These are phyloP conservation scores for Hydrophis major DNA, from an alignment of 2,797 vertebrate species.

Conservation along the genomic window DNA sequence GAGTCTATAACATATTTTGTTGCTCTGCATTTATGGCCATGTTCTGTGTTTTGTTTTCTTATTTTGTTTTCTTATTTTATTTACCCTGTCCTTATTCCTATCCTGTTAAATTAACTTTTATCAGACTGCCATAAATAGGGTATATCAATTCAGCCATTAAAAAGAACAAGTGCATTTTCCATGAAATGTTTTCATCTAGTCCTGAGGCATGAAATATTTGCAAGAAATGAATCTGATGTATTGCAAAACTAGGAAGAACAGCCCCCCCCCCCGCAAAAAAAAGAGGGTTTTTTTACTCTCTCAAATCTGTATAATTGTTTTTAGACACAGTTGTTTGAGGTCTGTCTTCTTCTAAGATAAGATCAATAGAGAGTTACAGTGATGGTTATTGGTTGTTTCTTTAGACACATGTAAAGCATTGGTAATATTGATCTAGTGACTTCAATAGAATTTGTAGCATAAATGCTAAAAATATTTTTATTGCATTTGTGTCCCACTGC, in stretches of 20 bases:
- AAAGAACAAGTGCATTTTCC: background rate
- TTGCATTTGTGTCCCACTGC: background rate
- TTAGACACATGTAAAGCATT: background rate
- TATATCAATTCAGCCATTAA: background rate
- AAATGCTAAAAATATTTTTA: background rate
- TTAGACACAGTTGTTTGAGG: background rate
- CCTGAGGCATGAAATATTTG: background rate
- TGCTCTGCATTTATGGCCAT: background rate
- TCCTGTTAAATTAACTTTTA: background rate
- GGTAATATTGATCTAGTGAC: background rate
- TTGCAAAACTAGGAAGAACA: background rate
- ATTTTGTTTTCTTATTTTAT: background rate
- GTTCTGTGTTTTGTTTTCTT: background rate
- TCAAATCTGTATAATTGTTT: background rate
- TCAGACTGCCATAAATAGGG: background rate
- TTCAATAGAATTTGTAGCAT: background rate
- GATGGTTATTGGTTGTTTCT: background rate
- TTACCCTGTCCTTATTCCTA: background rate
- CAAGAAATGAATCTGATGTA: background rate
- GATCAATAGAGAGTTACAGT: background rate
- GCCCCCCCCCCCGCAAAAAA: fast-evolving
- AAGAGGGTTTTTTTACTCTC: background rate
- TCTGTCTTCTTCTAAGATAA: background rate
- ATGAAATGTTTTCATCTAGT: background rate
- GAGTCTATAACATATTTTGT: background rate